Percentiles rank a stretch among this genome's conserved stretches.
Evolutionary conservation across 2,888 invertebrate genomes (phyloP).

Genomic region (Pristionchus entomophagus): DNA sequence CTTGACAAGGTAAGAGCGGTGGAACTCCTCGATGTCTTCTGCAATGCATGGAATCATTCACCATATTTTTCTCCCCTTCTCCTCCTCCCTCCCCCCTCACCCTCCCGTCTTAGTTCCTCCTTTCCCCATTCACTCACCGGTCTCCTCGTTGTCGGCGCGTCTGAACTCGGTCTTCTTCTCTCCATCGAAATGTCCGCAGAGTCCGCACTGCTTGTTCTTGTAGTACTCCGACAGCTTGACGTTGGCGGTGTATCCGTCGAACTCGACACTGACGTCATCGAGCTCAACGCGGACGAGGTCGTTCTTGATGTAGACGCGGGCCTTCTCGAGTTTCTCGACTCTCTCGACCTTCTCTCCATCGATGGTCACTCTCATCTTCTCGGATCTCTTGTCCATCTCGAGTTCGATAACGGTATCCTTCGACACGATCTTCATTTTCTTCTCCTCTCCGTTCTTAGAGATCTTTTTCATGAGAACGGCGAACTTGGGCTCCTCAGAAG

Average conservation of each 20-base stretch:
- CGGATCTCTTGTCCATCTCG: constrained; percentile 49
- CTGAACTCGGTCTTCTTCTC: constrained; percentile 51
- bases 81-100: no score
- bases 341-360: constrained; percentile 37
- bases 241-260: constrained; percentile 42
- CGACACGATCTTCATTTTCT: constrained; percentile 50
- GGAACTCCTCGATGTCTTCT: constrained; percentile 48
- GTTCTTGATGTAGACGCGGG: constrained; percentile 27
- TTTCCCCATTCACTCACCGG: not conserved
- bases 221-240: constrained; percentile 17
- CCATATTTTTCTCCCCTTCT: not conserved
- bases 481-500: constrained; percentile 58
- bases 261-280: constrained; percentile 42
- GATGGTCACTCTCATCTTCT: constrained; percentile 55
- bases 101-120: not conserved
- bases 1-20: constrained; percentile 47
- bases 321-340: not conserved
- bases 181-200: constrained; percentile 53
- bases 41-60: not conserved
- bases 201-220: constrained; percentile 53
- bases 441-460: constrained; percentile 47
- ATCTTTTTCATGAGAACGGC: constrained; percentile 71
- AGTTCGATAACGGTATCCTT: constrained; percentile 44
- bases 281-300: constrained; percentile 52
- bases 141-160: constrained; percentile 52